phyloP scores from a whole-genome alignment of 2,113 vertebrate species.

The Lynx canadensis region DNA sequence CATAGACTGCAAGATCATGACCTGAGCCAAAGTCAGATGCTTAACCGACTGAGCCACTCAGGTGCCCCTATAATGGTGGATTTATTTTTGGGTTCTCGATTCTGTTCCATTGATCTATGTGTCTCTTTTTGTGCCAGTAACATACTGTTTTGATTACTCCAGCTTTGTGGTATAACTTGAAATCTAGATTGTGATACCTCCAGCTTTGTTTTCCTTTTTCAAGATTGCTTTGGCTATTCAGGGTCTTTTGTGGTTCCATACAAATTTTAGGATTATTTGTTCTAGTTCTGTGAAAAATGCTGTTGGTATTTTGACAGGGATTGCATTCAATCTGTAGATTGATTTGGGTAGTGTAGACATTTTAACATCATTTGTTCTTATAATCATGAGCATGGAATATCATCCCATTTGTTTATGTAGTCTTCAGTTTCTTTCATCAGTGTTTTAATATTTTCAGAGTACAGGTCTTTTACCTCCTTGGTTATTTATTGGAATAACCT shows the following conservation, averaged over 20 bases:
- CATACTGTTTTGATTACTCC: neutral
- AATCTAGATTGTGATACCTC: neutral
- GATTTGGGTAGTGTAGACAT: neutral
- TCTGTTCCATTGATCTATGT: neutral
- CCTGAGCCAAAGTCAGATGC: too few relatives aligned
- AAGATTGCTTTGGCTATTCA: neutral
- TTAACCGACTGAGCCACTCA: too few relatives aligned
- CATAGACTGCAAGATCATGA: too few relatives aligned
- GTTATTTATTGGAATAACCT: neutral
- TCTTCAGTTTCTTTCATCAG: neutral
- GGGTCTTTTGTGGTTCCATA: neutral
- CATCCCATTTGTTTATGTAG: neutral
- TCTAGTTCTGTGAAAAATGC: neutral
- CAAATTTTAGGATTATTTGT: neutral
- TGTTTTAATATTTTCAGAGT: neutral
- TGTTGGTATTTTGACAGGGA: neutral
- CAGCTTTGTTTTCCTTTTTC: neutral
- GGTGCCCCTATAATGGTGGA: neutral
- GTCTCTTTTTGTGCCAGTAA: neutral
- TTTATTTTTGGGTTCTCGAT: neutral
- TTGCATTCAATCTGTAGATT: neutral
- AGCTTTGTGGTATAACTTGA: neutral
- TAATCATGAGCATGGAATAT: neutral
- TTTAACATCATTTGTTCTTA: neutral
- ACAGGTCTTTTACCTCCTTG: neutral